These are phyloP conservation scores for Brachypalpus laphriformis DNA, from an alignment of 2,888 invertebrate genomes.

Conservation along the genomic window DNA sequence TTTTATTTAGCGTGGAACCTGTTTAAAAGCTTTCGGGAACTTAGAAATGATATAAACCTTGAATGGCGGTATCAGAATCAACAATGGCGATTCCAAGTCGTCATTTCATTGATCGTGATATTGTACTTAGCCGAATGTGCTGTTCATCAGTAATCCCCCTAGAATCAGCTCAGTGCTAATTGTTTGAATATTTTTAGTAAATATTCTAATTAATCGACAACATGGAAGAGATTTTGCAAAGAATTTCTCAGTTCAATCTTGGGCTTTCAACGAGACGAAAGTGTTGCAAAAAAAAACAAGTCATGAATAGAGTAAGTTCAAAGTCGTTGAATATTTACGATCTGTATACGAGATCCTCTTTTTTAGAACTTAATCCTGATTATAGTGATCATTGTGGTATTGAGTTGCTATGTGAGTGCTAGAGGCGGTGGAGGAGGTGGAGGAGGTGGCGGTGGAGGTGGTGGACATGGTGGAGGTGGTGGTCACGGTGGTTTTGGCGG, in stretches of 20 bases:
- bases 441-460: conserved; percentile 15
- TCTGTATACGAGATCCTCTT: not conserved
- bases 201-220: conserved; percentile 45
- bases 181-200: conserved; percentile 33
- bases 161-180: conserved; percentile 36
- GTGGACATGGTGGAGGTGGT: conserved; percentile 50
- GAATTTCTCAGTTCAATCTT: conserved; percentile 27
- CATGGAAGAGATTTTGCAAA: conserved; percentile 2
- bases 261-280: not conserved
- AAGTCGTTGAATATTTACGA: not conserved
- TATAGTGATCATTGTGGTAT: conserved; percentile 15
- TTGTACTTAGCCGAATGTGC: conserved; percentile 16
- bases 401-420: conserved; percentile 32
- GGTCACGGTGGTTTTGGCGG: conserved; percentile 28
- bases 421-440: conserved; percentile 38
- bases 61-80: not conserved
- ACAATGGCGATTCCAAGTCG: conserved; percentile 22
- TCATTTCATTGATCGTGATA: conserved; percentile 46
- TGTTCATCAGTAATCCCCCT: conserved; percentile 17
- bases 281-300: not conserved
- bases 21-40: not conserved
- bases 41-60: not conserved
- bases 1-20: not conserved
- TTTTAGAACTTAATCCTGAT: conserved; percentile 19
- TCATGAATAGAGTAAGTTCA: conserved; percentile 53